Percentiles rank a stretch among this genome's conserved stretches.
Conservation (phyloP, 2,797 vertebrate genomes). For the Clarias platycephalus region DNA sequence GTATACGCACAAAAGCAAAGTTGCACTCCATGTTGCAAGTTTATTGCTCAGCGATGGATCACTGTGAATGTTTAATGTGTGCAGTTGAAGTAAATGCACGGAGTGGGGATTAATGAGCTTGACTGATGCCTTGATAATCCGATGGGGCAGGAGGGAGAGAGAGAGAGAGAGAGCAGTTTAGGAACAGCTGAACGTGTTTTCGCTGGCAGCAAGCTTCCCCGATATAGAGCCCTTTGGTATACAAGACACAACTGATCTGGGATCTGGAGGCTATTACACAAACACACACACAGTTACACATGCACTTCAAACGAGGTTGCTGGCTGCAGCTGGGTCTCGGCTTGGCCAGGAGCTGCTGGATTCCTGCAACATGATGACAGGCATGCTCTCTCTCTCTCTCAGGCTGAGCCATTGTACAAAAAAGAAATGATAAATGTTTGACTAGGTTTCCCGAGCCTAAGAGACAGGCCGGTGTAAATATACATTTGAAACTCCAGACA, state of each 20-base stretch:
- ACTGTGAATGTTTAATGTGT: slow-evolving; percentile 33
- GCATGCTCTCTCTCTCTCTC: slow-evolving; percentile 7
- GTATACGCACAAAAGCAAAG: slow-evolving; percentile 17
- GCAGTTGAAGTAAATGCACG: slow-evolving; percentile 29
- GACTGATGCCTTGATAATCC: slow-evolving; percentile 52
- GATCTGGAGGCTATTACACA: slow-evolving; percentile 55
- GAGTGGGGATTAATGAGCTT: slow-evolving; percentile 33
- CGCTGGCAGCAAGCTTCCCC: slow-evolving; percentile 58
- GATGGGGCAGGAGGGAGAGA: slow-evolving; percentile 24
- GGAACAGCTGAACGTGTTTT: slow-evolving; percentile 71
- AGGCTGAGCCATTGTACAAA: slow-evolving; percentile 2
- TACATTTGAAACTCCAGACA: slow-evolving; percentile 2
- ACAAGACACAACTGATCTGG: slow-evolving; percentile 53
- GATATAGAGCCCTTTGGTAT: slow-evolving; percentile 58
- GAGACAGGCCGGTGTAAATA: slow-evolving; percentile 12
- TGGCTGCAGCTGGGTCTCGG: slow-evolving; percentile 64
- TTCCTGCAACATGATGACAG: slow-evolving; percentile 74
- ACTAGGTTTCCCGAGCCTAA: neutral
- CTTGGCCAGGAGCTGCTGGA: slow-evolving; percentile 64
- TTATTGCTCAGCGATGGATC: slow-evolving; percentile 29
- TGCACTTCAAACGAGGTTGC: slow-evolving; percentile 35
- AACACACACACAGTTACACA: slow-evolving; percentile 29
- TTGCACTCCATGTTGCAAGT: slow-evolving; percentile 7
- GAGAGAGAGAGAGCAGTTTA: slow-evolving; percentile 41
- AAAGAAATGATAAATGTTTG: slow-evolving; percentile 25